phyloP scores from a whole-genome alignment of 2,113 vertebrate genomes.

The Cathartes aura region DNA sequence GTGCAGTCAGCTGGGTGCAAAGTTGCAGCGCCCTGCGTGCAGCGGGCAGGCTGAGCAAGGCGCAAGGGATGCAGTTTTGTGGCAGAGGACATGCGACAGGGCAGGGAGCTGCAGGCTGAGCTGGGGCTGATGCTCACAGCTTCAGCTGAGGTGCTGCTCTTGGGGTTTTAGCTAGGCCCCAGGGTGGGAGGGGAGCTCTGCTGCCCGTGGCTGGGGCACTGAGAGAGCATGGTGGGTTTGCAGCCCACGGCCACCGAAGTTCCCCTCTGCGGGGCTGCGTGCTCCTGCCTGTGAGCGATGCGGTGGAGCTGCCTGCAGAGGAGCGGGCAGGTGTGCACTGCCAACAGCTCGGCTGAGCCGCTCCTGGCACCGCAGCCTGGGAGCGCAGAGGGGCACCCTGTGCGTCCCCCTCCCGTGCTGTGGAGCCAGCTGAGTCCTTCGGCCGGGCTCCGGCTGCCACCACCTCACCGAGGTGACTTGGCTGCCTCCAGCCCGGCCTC shows the following conservation, averaged over 20 bases:
- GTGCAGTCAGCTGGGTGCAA: not conserved
- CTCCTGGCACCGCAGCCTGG: fast-evolving
- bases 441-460: fast-evolving
- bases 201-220: fast-evolving
- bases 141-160: not conserved
- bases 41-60: too few relatives aligned
- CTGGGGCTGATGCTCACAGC: not conserved
- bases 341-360: fast-evolving
- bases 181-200: not conserved
- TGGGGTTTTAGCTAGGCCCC: fast-evolving
- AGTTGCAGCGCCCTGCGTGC: not conserved
- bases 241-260: not conserved
- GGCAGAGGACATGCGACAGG: fast-evolving
- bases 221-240: fast-evolving
- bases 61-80: not conserved
- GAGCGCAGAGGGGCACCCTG: not conserved
- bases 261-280: fast-evolving
- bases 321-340: fast-evolving
- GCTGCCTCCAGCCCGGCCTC: not conserved
- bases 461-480: fast-evolving
- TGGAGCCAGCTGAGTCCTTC: not conserved
- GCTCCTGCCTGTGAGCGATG: not conserved
- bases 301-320: not conserved
- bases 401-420: fast-evolving
- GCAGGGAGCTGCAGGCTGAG: not conserved